Base-by-base conservation (phyloP, 2,888 invertebrate genomes). In the Diploptera punctata region DNA sequence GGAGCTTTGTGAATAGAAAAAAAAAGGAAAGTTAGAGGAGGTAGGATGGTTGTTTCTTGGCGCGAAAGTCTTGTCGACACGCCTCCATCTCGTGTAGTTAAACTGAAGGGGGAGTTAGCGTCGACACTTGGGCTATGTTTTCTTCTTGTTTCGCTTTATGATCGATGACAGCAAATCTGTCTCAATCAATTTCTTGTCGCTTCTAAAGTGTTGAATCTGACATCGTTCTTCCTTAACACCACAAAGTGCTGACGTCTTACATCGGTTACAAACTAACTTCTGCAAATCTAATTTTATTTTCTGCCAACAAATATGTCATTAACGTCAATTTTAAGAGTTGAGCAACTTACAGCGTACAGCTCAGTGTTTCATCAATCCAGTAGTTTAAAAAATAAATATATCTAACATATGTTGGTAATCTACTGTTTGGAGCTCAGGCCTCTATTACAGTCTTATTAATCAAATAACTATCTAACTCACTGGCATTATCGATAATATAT, bases 181-280 rank as follows among this genome's bases (percentile, higher is more conserved):
- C 52, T 52, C 52, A 52, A 52, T 52, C 52, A 52, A 24, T 52
- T 52, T 52, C 52, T 52, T 52, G 52, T 21, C 52, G 21, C 21
- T 13, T 13, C 24, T 21, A n/a, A n/a, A 19, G 52, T 24, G 49
- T 49, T 49, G 19, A 49, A 21, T 19, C 49, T 49, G 2, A 49
- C n/a, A 18, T 18, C 13, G 24, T 21, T 24, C 10, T 10, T 9
- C 52, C 52, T n/a, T n/a, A n/a, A n/a, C n/a, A n/a, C n/a, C n/a
- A n/a, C n/a, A n/a, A n/a, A 24, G 24, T 24, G 21, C 52, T 52
- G 52, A 52, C 52, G 24, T 19, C 21, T 24, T 24, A 52, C 52
- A 52, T 52, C 52, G 24, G 52, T 52, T 52, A 7, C 52, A 52
- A n/a, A n/a, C n/a, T n/a, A n/a, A n/a, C n/a, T n/a, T n/a, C n/a